Conservation (phyloP, 2,113 vertebrate species). For the Scolopax mira region DNA sequence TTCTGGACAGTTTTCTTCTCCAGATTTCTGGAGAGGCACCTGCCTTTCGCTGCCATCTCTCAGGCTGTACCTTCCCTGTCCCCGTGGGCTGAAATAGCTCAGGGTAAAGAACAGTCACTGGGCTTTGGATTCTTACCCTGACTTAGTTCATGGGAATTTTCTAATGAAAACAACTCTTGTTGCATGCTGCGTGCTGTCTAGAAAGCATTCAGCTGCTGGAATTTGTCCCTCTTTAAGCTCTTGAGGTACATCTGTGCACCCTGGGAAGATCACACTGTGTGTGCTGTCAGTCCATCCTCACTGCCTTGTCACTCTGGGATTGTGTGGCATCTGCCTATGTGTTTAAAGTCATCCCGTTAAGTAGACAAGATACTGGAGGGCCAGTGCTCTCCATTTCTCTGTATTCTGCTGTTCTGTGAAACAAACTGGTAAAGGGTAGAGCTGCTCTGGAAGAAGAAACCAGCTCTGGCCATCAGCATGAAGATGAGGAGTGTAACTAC, state of each 20-base stretch:
- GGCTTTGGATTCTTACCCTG: not conserved
- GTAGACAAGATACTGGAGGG: no score
- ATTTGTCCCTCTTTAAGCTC: not conserved
- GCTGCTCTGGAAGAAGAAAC: not conserved
- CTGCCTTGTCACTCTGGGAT: not conserved
- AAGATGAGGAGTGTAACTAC: not conserved
- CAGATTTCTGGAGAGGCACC: not conserved
- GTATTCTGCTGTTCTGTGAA: not conserved
- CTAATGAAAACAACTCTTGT: not conserved
- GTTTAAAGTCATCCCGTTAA: fast-evolving
- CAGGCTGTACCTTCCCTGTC: not conserved
- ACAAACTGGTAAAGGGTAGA: not conserved
- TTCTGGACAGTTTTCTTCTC: no score
- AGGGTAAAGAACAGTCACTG: not conserved
- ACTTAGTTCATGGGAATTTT: not conserved
- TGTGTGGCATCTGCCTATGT: fast-evolving
- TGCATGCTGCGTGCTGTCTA: fast-evolving
- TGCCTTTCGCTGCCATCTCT: fast-evolving
- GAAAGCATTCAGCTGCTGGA: not conserved
- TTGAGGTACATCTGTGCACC: not conserved
- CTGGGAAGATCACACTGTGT: fast-evolving
- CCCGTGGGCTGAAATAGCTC: not conserved
- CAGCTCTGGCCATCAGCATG: not conserved
- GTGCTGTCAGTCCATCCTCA: not conserved
- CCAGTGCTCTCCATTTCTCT: not conserved